phyloP scores from a whole-genome alignment of 2,113 vertebrate species.

The Halichoerus grypus region DNA sequence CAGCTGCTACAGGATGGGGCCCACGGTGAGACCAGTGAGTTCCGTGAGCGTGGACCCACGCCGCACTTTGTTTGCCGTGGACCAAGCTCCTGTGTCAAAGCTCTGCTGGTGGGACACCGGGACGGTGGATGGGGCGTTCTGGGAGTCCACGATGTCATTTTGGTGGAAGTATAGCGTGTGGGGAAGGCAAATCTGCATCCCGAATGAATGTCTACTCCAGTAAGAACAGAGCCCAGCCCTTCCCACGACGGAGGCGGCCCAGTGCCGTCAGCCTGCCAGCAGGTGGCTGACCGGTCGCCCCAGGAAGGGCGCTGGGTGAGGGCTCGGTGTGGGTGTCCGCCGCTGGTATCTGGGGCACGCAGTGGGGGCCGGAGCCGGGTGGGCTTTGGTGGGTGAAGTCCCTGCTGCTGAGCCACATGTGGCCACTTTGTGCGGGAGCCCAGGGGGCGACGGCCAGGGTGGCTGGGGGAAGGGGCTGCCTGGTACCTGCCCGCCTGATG shows the following conservation, averaged over 20 bases:
- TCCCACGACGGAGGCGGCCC: accelerated
- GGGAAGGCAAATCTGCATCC: not conserved
- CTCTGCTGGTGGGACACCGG: accelerated
- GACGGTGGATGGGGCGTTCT: not conserved
- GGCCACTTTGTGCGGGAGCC: accelerated
- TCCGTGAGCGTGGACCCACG: not conserved
- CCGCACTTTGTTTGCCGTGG: not conserved
- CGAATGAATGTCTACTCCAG: not conserved
- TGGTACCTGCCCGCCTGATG: not conserved
- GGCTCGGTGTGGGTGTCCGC: accelerated
- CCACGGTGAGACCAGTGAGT: not conserved
- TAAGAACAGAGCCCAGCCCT: not conserved
- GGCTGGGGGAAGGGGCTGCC: not conserved
- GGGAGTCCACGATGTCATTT: not conserved
- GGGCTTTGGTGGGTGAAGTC: not conserved
- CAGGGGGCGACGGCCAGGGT: accelerated
- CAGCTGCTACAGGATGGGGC: not conserved
- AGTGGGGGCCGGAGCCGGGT: not conserved
- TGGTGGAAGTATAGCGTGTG: accelerated
- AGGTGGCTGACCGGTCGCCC: not conserved
- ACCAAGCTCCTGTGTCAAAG: not conserved
- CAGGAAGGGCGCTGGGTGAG: not conserved
- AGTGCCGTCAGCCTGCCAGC: not conserved
- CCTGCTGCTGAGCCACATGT: accelerated
- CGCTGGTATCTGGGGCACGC: accelerated